phyloP scores from a whole-genome alignment of 1,140 invertebrate species.

The Zaprionus tsacasi region DNA sequence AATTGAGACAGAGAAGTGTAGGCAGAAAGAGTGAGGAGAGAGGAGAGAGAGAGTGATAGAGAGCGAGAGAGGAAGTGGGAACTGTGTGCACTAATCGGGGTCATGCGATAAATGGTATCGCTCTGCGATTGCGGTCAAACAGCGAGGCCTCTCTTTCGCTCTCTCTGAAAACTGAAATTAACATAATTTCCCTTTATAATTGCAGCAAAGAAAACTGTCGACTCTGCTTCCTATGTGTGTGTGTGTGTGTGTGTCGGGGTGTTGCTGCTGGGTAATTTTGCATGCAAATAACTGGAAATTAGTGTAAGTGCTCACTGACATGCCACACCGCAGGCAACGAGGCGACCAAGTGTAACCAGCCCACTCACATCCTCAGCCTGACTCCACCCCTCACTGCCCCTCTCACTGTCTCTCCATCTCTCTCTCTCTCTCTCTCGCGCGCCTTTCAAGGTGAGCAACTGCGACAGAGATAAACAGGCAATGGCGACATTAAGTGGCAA shows the following conservation, averaged over 20 bases:
- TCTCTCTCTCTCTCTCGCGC: not conserved
- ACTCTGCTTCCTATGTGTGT: slow-evolving; percentile 23
- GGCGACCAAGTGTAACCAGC: slow-evolving; percentile 8
- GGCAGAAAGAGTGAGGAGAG: not conserved
- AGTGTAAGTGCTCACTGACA: slow-evolving; percentile 81
- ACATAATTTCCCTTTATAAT: slow-evolving; percentile 68
- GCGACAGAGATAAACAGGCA: slow-evolving; percentile 70
- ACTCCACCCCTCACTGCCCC: not conserved
- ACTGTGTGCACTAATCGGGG: slow-evolving; percentile 49
- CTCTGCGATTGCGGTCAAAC: slow-evolving; percentile 42
- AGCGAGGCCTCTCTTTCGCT: slow-evolving; percentile 17
- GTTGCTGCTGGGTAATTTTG: slow-evolving; percentile 68
- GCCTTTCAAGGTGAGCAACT: slow-evolving; percentile 31
- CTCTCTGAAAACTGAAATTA: slow-evolving; percentile 49
- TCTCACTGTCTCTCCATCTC: not conserved
- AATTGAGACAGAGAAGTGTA: not conserved
- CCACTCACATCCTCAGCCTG: slow-evolving; percentile 5
- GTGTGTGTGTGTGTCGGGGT: slow-evolving; percentile 19
- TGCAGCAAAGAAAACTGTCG: slow-evolving; percentile 16
- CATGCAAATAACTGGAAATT: slow-evolving; percentile 82
- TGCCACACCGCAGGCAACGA: slow-evolving; percentile 51
- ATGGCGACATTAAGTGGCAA: slow-evolving; percentile 70
- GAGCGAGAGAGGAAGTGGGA: not conserved
- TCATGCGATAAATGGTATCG: slow-evolving; percentile 69
- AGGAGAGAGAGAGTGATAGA: slow-evolving; percentile 1